Evolutionary conservation across 1,140 invertebrate genomes (phyloP).

Genomic region (Drosophila seguyi): DNA sequence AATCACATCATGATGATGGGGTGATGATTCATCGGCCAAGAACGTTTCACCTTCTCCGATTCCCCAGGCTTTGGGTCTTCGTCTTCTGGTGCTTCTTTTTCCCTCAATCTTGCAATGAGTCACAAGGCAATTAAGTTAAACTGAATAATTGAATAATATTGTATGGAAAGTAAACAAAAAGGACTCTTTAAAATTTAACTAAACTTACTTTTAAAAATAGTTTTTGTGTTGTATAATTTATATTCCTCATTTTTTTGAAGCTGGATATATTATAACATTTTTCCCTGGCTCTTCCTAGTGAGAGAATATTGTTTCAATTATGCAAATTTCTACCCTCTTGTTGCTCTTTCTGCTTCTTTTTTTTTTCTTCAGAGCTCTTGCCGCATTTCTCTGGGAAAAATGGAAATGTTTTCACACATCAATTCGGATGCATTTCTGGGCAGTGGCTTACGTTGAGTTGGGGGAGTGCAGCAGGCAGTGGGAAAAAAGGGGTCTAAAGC

Average conservation of each 20-base stretch:
- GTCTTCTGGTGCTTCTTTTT: not conserved
- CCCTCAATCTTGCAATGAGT: slow-evolving; percentile 8
- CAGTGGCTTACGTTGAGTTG: slow-evolving; percentile 7
- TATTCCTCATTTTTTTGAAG: not conserved
- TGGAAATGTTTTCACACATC: slow-evolving; percentile 77
- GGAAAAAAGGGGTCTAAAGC: slow-evolving; percentile 5
- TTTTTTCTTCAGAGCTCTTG: slow-evolving; percentile 20
- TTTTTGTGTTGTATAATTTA: no score
- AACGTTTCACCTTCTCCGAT: slow-evolving; percentile 29
- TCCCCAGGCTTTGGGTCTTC: slow-evolving; percentile 5
- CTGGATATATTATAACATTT: not conserved
- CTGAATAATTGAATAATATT: slow-evolving; percentile 4
- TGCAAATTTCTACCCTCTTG: slow-evolving; percentile 55
- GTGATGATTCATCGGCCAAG: slow-evolving; percentile 30
- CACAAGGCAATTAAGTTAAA: slow-evolving; percentile 16
- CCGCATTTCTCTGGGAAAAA: slow-evolving; percentile 53
- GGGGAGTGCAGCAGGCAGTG: slow-evolving; percentile 6
- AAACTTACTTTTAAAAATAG: not conserved
- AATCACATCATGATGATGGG: not conserved
- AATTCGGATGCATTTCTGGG: slow-evolving; percentile 70
- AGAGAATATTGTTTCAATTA: slow-evolving; percentile 52
- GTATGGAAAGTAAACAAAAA: not conserved
- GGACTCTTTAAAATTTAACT: not conserved
- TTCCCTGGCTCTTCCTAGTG: slow-evolving; percentile 13
- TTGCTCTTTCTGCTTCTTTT: not conserved